Evolutionary conservation across 2,888 invertebrate genomes (phyloP).

Genomic region (Tachina lurida): DNA sequence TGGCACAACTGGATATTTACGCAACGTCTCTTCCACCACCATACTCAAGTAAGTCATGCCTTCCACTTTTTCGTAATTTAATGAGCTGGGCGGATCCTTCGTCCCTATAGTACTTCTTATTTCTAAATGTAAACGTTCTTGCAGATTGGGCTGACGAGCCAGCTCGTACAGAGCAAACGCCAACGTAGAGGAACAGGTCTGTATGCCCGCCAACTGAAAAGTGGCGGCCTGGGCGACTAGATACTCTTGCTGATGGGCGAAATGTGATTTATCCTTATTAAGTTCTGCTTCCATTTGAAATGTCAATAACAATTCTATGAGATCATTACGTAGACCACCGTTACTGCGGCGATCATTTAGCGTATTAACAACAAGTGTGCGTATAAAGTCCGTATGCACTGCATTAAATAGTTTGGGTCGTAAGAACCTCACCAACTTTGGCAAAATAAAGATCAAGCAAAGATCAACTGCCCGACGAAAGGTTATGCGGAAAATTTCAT

Average conservation of each 20-base stretch:
- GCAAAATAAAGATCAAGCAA: conserved; percentile 82
- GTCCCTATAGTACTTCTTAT: conserved; percentile 78
- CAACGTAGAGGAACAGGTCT: conserved; percentile 82
- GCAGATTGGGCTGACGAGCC: conserved; percentile 82
- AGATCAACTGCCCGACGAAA: conserved; percentile 81
- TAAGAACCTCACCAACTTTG: conserved; percentile 80
- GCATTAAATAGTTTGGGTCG: conserved; percentile 78
- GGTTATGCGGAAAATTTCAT: conserved; percentile 80
- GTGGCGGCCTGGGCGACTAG: conserved; percentile 81
- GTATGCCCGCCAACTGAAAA: conserved; percentile 81
- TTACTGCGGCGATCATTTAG: conserved; percentile 82
- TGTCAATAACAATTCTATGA: conserved; percentile 84
- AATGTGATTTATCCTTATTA: conserved; percentile 77
- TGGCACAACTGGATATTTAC: conserved; percentile 82
- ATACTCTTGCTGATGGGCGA: conserved; percentile 79
- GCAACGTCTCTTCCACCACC: conserved; percentile 82
- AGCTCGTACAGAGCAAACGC: conserved; percentile 83
- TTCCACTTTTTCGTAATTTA: conserved; percentile 82
- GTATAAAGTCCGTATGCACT: conserved; percentile 81
- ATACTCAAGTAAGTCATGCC: conserved; percentile 83
- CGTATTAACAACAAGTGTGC: conserved; percentile 81
- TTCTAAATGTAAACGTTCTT: conserved; percentile 82
- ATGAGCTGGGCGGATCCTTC: conserved; percentile 72
- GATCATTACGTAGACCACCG: conserved; percentile 83
- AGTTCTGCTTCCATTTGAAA: conserved; percentile 81